These are phyloP conservation scores for Limnothrissa miodon DNA, from an alignment of 2,113 vertebrate species.

Conservation along the genomic window DNA sequence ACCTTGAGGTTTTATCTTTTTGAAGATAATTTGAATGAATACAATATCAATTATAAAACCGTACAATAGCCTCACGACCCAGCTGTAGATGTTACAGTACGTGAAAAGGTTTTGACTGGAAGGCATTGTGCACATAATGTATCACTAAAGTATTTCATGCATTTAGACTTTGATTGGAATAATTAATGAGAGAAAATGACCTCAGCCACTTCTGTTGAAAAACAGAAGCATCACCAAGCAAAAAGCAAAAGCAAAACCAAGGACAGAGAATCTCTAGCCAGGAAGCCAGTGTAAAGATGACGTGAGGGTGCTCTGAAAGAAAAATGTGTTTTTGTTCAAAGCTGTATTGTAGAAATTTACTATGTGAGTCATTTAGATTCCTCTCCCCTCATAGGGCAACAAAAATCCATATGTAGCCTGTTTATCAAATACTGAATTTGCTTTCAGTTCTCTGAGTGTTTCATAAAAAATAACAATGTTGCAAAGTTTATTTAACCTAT, in stretches of 20 bases:
- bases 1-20: neutral
- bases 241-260: neutral
- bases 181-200: neutral
- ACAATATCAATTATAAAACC: neutral
- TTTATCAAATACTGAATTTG: neutral
- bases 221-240: neutral
- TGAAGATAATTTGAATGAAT: neutral
- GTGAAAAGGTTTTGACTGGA: neutral
- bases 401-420: neutral
- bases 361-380: neutral
- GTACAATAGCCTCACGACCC: neutral
- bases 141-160: neutral
- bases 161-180: neutral
- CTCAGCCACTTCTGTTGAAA: neutral
- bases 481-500: conserved; percentile 42
- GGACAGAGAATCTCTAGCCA: neutral
- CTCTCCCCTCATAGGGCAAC: neutral
- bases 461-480: conserved; percentile 23
- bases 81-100: neutral
- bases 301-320: neutral
- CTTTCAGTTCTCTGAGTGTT: neutral
- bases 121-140: neutral
- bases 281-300: neutral
- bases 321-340: too few species aligned
- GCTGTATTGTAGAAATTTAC: neutral